A percentile compares a stretch with the other conserved stretches of the same genome.
phyloP scores from a whole-genome alignment of 1,140 invertebrate species.

The Asbolus verrucosus region DNA sequence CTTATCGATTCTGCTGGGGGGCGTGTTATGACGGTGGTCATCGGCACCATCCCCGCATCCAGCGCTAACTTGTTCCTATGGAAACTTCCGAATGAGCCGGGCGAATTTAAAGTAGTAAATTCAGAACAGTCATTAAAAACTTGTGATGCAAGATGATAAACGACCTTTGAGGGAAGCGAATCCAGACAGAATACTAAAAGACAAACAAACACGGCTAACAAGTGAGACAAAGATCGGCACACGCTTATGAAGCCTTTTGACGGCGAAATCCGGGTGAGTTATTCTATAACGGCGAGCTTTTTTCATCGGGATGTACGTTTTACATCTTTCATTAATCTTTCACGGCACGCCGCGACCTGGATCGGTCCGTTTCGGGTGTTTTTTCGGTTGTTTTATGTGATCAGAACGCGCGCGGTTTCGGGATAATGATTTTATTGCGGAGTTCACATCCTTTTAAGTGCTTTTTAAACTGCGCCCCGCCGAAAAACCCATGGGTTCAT shows the following conservation, averaged over 20 bases:
- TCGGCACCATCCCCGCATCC: too few species aligned
- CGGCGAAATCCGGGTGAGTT: slow-evolving; percentile 7
- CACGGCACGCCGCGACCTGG: slow-evolving; percentile 19
- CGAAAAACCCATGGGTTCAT: neutral
- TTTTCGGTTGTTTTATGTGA: neutral
- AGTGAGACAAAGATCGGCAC: slow-evolving; percentile 32
- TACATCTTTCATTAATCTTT: slow-evolving; percentile 47
- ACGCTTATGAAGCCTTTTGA: slow-evolving; percentile 17
- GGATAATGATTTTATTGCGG: too few species aligned
- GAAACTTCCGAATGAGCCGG: slow-evolving; percentile 24
- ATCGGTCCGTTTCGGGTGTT: neutral
- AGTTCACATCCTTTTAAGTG: neutral
- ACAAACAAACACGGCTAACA: slow-evolving; percentile 34
- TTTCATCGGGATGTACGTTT: slow-evolving; percentile 26
- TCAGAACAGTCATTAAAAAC: slow-evolving; percentile 47
- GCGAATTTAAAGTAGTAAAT: slow-evolving; percentile 47
- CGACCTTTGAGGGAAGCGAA: slow-evolving; percentile 40
- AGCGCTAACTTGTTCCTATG: neutral
- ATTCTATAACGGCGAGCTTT: slow-evolving; percentile 40
- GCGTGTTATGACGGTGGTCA: too few species aligned
- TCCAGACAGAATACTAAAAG: slow-evolving; percentile 40
- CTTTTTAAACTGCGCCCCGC: neutral
- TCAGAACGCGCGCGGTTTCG: too few species aligned
- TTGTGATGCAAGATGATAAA: slow-evolving; percentile 47
- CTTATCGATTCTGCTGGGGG: neutral